Base-by-base conservation (phyloP, 2,113 vertebrate species). In the Epinephelus moara region DNA sequence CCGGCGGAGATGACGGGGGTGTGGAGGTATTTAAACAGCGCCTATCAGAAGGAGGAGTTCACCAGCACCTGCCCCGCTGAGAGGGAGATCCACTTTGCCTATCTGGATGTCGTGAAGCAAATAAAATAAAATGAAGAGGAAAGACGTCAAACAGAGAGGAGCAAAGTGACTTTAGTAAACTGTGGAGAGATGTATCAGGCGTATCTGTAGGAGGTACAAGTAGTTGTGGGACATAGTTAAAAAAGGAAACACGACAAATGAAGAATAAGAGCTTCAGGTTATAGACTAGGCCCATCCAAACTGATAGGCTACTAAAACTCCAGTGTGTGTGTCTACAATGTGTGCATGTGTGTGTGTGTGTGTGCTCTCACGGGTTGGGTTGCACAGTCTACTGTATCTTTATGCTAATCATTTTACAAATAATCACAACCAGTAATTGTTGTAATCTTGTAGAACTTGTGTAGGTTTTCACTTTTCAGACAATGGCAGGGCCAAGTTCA, bases 11-110 rank as follows among this genome's bases (percentile, higher is more conserved):
- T 99, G 98, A 96, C 91, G 0, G 97, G 97, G 55, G 81, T 99
- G 77, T 97, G 97, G 90, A 94, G 97, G 82, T 99, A 99, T 88
- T 89, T 99, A 88, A 96, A 96, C 85, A 94, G 94, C 2, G 97
- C 98, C 0, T 99, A 97, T 3, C 91, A 96, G 61, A 95, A 96
- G 92, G 97, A 98, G 60, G 98, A 99, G 91, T 99, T 99, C 93
- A 97, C 93, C 91, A 97, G 95, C 88, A 99, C 98, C 12, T 99
- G 98, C 68, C 98, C 98, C 0, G 97, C 97, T 0, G 96, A 98
- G 84, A 94, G 94, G 62, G 98, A 99, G 95, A 98, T 98, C 0
- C 96, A 98, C 49, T 96, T 95, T 0, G 98, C 97, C 0, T 99
- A 99, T 64, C 56, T 97, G 80, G 95, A 97, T 64, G 97, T 98